Base-by-base conservation (phyloP, 2,797 vertebrate genomes). In the Amblyopsis hoosieri region DNA sequence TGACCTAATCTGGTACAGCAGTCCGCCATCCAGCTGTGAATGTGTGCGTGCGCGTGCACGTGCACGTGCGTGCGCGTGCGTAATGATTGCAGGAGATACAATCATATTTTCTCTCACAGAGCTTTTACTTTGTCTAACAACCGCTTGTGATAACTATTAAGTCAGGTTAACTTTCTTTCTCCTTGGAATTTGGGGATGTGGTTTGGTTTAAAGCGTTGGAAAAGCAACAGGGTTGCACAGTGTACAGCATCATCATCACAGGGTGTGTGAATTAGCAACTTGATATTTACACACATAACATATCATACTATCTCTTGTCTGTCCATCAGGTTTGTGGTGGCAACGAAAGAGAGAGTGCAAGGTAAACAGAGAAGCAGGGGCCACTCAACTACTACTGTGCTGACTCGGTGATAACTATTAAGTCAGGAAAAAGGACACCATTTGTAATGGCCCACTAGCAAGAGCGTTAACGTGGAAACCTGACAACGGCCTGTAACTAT, bases 1-100 rank as follows among this genome's bases (percentile, higher is more conserved):
- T 90, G 90, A 92, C 87, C 91, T 93, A 90, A 93, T 92, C 81
- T 86, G 81, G 71, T 86, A 82, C 77, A 80, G 75, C 76, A 64
- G 83, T 84, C 87, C 91, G 91, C 87, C 83, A 86, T 85, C 85
- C 88, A 92, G 88, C 85, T 92, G 86, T 76, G 60, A 80, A 72
- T 76, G 68, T 75, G 4, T 68, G 62, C 63, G 67, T 59, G 60
- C 63, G 48, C 54, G 57, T 60, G 60, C 62, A 42, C 47, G 57
- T 68, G 57, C 62, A 68, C 63, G 66, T 60, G 73, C 65, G 62
- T 68, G 57, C 62, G 70, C 61, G 66, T 62, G 73, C 64, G 64
- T 49, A 62, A 42, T 7, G 1, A 42, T 42, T 51, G 60, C 23
- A 23, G 23, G 23, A 23, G 23, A 23, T 57, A 83, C 70, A 79